These are phyloP conservation scores for Ephydatia muelleri DNA, from an alignment of 37 sponge, comb jelly and placozoan genomes.

Conservation along the genomic window DNA sequence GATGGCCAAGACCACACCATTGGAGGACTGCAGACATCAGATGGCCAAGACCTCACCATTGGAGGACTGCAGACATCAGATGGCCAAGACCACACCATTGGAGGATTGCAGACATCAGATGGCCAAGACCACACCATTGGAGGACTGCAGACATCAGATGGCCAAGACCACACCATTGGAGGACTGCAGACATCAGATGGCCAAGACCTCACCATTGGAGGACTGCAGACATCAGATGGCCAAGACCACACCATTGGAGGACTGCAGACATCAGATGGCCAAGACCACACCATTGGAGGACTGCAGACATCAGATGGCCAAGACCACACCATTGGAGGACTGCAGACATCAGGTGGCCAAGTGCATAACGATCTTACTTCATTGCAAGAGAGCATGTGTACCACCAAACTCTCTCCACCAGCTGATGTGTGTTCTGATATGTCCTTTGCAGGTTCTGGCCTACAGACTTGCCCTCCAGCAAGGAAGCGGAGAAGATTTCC, in stretches of 20 bases:
- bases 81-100: too few relatives aligned
- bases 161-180: too few relatives aligned
- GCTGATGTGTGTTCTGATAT: neutral
- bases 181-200: too few relatives aligned
- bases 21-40: too few relatives aligned
- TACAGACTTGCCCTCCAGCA: too few relatives aligned
- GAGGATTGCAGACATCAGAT: too few relatives aligned
- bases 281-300: neutral
- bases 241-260: neutral
- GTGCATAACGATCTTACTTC: neutral
- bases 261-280: neutral
- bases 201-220: neutral
- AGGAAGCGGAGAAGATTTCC: neutral
- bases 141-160: neutral
- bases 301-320: neutral
- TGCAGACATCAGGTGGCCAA: neutral
- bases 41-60: neutral
- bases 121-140: neutral
- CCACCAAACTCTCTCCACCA: too few relatives aligned
- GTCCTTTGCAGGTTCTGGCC: neutral
- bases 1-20: neutral
- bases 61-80: neutral
- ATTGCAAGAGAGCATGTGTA: neutral
- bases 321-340: neutral
- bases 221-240: neutral